Base-by-base conservation (phyloP, 2,113 vertebrate species). In the Phalacrocorax pelagicus region DNA sequence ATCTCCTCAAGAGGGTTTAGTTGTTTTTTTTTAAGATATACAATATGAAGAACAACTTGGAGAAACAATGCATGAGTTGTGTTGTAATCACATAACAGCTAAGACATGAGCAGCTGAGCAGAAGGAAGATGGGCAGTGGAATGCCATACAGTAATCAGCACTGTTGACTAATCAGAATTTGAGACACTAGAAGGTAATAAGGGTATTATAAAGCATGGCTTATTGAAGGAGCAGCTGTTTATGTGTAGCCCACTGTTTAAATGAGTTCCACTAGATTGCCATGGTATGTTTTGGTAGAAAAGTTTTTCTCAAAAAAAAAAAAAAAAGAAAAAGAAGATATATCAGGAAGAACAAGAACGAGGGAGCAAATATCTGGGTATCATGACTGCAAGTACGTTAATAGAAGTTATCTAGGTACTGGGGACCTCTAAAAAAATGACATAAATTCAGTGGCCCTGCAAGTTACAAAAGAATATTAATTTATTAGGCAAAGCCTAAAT, bases 131-230 rank as follows among this genome's bases (percentile, higher is more conserved):
- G 99, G 99, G 98, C 99, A 98, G 98, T 98, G 99, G 99, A 99
- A 99, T 99, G 99, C 98, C 98, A 93, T 97, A 93, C 98, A 98
- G 99, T 98, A 99, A 99, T 99, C 99, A 99, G 98, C 99, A 99
- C 99, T 99, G 99, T 99, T 99, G 99, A 99, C 99, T 99, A 99
- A 99, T 99, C 98, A 99, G 99, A 99, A 99, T 99, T 99, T 99
- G 99, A 99, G 99, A 99, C 98, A 98, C 98, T 98, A 99, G 99
- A 99, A 99, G 99, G 99, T 99, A 99, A 99, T 99, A 99, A 98
- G 98, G 98, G 98, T 98, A 98, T 98, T 98, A 98, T 98, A 98
- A 99, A 99, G 99, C 99, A 99, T 98, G 98, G 99, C 98, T 98
- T 99, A 99, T 98, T 99, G 99, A 99, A 98, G 98, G 98, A 98